These are phyloP conservation scores for Ptilorrhoa leucosticta DNA, from an alignment of 2,113 vertebrate species.

Conservation along the genomic window DNA sequence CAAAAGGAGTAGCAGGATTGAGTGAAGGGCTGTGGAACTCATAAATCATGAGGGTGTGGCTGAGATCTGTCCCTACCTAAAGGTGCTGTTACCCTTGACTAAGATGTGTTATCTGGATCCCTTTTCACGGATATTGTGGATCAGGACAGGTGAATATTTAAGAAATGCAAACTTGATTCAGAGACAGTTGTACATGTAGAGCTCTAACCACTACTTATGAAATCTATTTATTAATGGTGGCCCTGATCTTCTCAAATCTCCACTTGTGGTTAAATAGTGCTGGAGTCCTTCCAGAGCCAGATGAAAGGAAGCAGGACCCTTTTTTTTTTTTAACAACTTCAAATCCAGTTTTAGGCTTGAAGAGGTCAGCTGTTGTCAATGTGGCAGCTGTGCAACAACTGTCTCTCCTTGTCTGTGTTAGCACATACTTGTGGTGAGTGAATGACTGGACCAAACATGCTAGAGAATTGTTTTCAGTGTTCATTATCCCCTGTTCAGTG, in stretches of 20 bases:
- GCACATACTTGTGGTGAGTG: background rate
- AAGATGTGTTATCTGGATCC: background rate
- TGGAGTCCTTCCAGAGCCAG: background rate
- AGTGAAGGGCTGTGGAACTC: background rate
- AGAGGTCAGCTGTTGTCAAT: background rate
- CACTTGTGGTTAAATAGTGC: background rate
- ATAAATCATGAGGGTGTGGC: fast-evolving
- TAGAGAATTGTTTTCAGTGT: background rate
- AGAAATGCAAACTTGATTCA: background rate
- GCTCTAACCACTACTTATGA: background rate
- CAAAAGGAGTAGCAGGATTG: background rate
- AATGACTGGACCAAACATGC: background rate
- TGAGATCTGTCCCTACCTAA: background rate
- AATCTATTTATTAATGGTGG: background rate
- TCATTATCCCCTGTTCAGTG: background rate
- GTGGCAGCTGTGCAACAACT: background rate
- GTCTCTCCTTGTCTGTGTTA: background rate
- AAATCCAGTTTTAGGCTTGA: background rate
- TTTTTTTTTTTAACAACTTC: background rate
- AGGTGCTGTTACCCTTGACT: background rate
- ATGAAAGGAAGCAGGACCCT: background rate
- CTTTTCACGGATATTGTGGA: background rate
- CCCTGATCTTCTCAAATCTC: background rate
- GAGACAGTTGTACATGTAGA: background rate
- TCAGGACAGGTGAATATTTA: background rate